Conservation (phyloP, 2,888 invertebrate genomes). For the Caenorhabditis uteleia region DNA sequence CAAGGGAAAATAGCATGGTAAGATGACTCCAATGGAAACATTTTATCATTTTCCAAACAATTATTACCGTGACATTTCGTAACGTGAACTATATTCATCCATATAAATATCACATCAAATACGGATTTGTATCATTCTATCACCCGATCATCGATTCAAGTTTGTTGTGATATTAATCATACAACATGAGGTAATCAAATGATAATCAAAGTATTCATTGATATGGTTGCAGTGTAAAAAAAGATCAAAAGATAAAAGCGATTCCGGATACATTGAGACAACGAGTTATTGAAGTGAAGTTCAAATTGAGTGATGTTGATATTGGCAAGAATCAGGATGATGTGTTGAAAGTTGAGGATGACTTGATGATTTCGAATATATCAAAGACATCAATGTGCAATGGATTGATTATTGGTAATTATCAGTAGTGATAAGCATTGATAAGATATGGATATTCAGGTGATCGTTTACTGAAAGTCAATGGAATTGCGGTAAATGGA, state of each 20-base stretch:
- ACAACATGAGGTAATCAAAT: too few species aligned
- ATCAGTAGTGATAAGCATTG: not conserved
- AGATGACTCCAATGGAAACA: too few species aligned
- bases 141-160: too few species aligned
- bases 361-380: slow-evolving; percentile 6
- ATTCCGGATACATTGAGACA: slow-evolving; percentile 5
- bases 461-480: slow-evolving; percentile 4
- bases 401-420: slow-evolving; percentile 20
- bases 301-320: slow-evolving; percentile 1
- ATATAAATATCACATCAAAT: too few species aligned
- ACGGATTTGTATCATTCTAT: too few species aligned
- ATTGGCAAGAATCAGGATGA: slow-evolving; percentile 2
- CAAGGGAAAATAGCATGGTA: too few species aligned
- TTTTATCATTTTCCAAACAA: too few species aligned
- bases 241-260: slow-evolving; percentile 7
- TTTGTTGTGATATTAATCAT: too few species aligned
- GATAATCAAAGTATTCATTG: too few species aligned
- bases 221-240: slow-evolving; percentile 6
- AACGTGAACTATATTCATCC: too few species aligned
- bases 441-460: not conserved
- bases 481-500: not conserved
- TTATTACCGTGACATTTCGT: too few species aligned
- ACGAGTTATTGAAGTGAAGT: slow-evolving; percentile 4
- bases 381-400: slow-evolving; percentile 13
- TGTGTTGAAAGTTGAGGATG: slow-evolving; percentile 7